Base-by-base conservation (phyloP, 2,113 vertebrate genomes). In the Megalops atlanticus region DNA sequence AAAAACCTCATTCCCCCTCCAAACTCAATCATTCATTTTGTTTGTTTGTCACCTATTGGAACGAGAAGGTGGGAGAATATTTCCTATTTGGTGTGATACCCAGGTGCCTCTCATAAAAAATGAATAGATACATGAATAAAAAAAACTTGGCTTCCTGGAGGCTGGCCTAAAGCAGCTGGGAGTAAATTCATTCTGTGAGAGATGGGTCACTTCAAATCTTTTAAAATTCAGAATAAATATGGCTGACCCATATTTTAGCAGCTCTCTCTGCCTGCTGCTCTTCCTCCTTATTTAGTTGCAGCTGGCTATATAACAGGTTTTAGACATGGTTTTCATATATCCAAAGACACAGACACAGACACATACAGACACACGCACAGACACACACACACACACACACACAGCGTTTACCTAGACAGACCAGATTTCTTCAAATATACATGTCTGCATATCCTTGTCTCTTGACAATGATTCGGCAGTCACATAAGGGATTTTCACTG, bases 1-100 rank as follows among this genome's bases (percentile, higher is more conserved):
- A 64, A 64, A 64, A 4, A 64, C 2, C n/a, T 58, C 52, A 58
- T 24, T 58, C 52, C n/a, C 6, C n/a, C n/a, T 31, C 58, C n/a
- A 64, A 64, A 64, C n/a, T 64, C n/a, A 5, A 64, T 27, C 58
- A 64, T 64, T 64, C 58, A 64, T 64, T 64, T 24, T n/a, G 58
- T 64, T 64, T 64, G 10, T 64, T 27, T 64, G 10, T 24, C 0
- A 8, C 24, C 58, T 31, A 8, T 64, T 27, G 58, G 58, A 64
- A 10, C 10, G n/a, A 64, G 58, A 31, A 24, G 31, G 58, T 64
- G 58, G 58, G 52, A 18, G 58, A 64, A 24, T 64, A 6, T 64
- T 8, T 64, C n/a, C 58, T 31, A 64, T 64, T 64, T 10, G 10
- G 8, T 64, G n/a, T 31, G n/a, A 64, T 31, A 64, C 58, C n/a